Evolutionary conservation across 1,140 invertebrate genomes (phyloP).

Genomic region (Procambarus clarkii): DNA sequence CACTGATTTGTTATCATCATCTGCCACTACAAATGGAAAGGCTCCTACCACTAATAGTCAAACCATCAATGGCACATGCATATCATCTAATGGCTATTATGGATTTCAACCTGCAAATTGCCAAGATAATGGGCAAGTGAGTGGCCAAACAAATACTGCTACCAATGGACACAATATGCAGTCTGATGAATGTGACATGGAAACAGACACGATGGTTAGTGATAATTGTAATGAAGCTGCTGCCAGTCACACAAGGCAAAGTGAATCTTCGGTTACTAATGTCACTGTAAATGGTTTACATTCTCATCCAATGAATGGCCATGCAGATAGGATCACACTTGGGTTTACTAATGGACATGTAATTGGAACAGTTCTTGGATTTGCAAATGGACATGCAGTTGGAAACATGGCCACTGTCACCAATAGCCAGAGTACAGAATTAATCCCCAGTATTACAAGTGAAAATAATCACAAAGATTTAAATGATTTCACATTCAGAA

Average conservation of each 20-base stretch:
- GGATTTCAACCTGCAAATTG: slow-evolving; percentile 46
- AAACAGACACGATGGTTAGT: slow-evolving; percentile 41
- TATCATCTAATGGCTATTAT: slow-evolving; percentile 62
- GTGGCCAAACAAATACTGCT: slow-evolving; percentile 25
- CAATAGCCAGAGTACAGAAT: neutral
- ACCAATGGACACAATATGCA: neutral
- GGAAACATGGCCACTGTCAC: neutral
- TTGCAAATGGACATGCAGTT: slow-evolving; percentile 5
- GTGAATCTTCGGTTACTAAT: neutral
- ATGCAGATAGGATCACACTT: slow-evolving; percentile 23
- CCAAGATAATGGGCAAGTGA: slow-evolving; percentile 5
- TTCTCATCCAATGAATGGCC: neutral
- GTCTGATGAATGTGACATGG: slow-evolving; percentile 51
- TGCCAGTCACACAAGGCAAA: neutral
- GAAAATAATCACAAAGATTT: neutral
- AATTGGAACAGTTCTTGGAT: slow-evolving; percentile 38
- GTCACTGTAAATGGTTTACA: slow-evolving; percentile 9
- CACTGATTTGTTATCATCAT: neutral
- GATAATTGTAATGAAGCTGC: slow-evolving; percentile 17
- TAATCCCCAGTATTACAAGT: neutral
- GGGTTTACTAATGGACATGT: slow-evolving; percentile 42
- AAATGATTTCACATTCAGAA: neutral
- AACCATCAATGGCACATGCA: slow-evolving; percentile 20
- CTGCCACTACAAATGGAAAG: neutral
- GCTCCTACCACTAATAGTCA: slow-evolving; percentile 1